Evolutionary conservation across 2,797 vertebrate genomes (phyloP).

Genomic region (Micrastur ruficollis): DNA sequence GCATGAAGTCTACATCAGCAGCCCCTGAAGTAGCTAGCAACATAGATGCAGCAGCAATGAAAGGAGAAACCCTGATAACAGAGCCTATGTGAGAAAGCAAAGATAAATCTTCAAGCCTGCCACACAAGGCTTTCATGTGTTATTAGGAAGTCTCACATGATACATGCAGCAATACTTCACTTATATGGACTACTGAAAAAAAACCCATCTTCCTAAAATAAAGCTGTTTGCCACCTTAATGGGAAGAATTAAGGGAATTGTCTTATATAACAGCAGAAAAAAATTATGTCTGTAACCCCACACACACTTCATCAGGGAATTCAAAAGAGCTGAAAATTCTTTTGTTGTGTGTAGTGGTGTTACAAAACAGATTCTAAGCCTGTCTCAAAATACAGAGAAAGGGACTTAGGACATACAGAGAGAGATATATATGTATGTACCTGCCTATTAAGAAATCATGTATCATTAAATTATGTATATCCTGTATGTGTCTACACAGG

Average conservation of each 20-base stretch:
- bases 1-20: background rate
- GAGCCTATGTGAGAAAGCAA: background rate
- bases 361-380: background rate
- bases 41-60: background rate
- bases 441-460: background rate
- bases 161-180: background rate
- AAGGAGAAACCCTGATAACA: background rate
- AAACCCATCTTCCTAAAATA: background rate
- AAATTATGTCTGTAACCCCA: background rate
- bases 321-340: background rate
- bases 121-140: fast-evolving
- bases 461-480: too few species aligned
- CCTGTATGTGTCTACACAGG: background rate
- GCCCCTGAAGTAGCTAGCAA: background rate
- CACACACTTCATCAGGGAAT: background rate
- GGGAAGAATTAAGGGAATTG: background rate
- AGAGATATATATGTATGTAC: background rate
- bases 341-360: background rate
- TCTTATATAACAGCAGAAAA: background rate
- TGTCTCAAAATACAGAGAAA: background rate
- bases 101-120: background rate
- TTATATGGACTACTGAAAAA: background rate
- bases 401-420: background rate
- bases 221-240: background rate
- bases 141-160: background rate